Evolutionary conservation across 2,113 vertebrate species (phyloP), one percentile per base, ranked within the genome.

Genomic region (Pheucticus melanocephalus): DNA sequence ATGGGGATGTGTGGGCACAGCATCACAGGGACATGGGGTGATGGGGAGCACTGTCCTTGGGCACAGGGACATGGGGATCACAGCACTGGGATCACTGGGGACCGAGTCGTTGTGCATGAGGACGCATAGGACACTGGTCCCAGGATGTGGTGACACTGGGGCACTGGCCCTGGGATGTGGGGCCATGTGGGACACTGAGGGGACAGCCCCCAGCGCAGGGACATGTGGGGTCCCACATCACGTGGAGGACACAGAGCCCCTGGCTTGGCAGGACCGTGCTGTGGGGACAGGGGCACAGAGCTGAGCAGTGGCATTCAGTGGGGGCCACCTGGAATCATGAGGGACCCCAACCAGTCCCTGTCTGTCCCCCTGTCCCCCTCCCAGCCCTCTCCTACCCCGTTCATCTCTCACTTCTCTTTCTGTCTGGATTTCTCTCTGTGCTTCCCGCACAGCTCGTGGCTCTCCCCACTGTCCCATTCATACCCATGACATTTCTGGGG

Each of bases 261-360:
- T 35, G 51, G 11, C 27, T 44, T 24, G 68, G 19, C 57, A 35
- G 24, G 68, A 48, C 35, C 7, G 10, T 59, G 68, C 17, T 6
- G 1, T 5, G 21, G 35, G 64, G 33, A 31, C 35, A 33, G 0
- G 0, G 27, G 3, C 20, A 13, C 0, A 2, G 24, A 17, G 15
- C 42, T 37, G 39, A 72, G 40, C 50, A 10, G 50, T n/a, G 77
- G 3, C 53, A 28, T 35, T 50, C 2, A 1, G 18, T 12, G 39
- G 4, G 17, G 30, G 16, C 3, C 33, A 37, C 15, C 20, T 30
- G 70, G 33, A 73, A n/a, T 12, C 28, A 16, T 0, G 0, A 48
- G 21, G 10, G 12, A 3, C 22, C n/a, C 21, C n/a, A 69, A 3
- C 5, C 63, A 54, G 12, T 22, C 25, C 25, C 7, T 4, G 2